phyloP scores from a whole-genome alignment of 1,140 invertebrate species.

The Drosophila melanogaster region Release_6_plus_ISO1_MT NT_033779.5:3823001-3823500 shows the following conservation, averaged over 20 bases:
- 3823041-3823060: constrained; percentile 48
- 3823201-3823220: not conserved
- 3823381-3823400: constrained; percentile 59
- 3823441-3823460: constrained; percentile 84
- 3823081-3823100: constrained; percentile 22
- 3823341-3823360: not conserved
- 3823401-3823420: constrained; percentile 56
- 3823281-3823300: not conserved
- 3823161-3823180: not conserved
- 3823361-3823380: too few species aligned
- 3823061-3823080: constrained; percentile 58
- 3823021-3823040: constrained; percentile 74
- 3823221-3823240: not conserved
- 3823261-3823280: not conserved
- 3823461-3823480: constrained; percentile 73
- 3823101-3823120: constrained; percentile 24
- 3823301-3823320: too few species aligned
- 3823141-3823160: constrained; percentile 32
- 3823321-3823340: too few species aligned
- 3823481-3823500: constrained; percentile 59
- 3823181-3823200: not conserved
- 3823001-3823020: constrained; percentile 80
- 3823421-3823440: constrained; percentile 52
- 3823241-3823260: not conserved
- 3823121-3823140: constrained; percentile 25